Evolutionary conservation across 2,888 invertebrate genomes (phyloP).

Genomic region (Melipona bicolor): DNA sequence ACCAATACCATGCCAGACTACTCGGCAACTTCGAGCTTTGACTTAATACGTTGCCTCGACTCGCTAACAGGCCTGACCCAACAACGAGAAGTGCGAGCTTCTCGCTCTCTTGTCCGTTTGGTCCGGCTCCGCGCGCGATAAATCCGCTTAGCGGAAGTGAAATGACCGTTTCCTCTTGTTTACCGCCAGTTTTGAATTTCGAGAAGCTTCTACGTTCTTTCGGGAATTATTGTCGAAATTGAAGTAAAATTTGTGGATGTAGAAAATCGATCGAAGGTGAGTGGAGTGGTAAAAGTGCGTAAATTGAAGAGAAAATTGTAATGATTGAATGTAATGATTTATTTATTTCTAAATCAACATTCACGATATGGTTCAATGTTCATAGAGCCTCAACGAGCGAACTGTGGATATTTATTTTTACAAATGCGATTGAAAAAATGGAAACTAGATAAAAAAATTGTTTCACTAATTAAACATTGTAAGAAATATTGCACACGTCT

Average conservation of each 20-base stretch:
- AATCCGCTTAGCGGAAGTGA: constrained; percentile 44
- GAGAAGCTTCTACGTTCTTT: neutral
- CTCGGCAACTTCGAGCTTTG: constrained; percentile 52
- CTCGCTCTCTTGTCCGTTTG: constrained; percentile 21
- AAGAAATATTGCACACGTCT: no score
- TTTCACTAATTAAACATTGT: no score
- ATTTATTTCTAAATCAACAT: no score
- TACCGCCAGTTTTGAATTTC: constrained; percentile 13
- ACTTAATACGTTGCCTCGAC: constrained; percentile 56
- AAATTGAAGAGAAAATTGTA: neutral
- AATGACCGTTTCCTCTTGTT: constrained; percentile 24
- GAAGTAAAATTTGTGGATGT: neutral
- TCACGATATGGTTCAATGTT: no score
- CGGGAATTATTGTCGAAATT: no score
- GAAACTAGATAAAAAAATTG: no score
- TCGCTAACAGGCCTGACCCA: constrained; percentile 35
- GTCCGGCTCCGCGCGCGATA: constrained; percentile 22
- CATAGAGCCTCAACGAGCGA: no score
- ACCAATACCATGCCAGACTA: constrained; percentile 46
- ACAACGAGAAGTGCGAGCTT: constrained; percentile 33
- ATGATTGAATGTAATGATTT: no score
- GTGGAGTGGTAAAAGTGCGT: no score
- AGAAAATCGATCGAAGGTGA: neutral
- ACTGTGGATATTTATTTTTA: no score
- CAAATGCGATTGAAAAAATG: no score